Evolutionary conservation across 2,888 invertebrate species (phyloP).

Genomic region (Dicyrtomina minuta): DNA sequence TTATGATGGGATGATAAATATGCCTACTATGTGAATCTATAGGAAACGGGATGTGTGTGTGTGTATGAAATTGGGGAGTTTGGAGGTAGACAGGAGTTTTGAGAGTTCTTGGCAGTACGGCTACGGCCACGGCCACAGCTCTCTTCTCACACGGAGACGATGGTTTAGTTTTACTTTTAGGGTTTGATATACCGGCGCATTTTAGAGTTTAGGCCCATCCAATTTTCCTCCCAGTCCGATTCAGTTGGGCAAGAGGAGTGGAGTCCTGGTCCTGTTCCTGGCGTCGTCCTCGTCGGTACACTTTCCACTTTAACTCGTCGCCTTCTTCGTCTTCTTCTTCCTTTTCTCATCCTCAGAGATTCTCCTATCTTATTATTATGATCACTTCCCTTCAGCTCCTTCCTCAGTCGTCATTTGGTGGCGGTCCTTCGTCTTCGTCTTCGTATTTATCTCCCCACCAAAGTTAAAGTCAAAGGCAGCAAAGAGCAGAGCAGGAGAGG

Average conservation of each 20-base stretch:
- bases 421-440: not conserved
- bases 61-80: too few species aligned
- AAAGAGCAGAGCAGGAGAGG: too few species aligned
- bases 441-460: conserved; percentile 9
- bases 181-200: conserved; percentile 18
- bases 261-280: not conserved
- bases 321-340: not conserved
- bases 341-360: too few species aligned
- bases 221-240: conserved; percentile 25
- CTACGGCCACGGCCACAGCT: not conserved
- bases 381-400: not conserved
- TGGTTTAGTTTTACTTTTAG: not conserved
- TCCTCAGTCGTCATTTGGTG: too few species aligned
- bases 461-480: not conserved
- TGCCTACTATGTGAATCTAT: too few species aligned
- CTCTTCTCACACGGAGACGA: not conserved
- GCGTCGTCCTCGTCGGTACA: not conserved
- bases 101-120: too few species aligned
- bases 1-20: too few species aligned
- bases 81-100: too few species aligned
- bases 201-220: conserved; percentile 20
- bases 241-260: not conserved
- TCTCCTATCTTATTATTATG: not conserved
- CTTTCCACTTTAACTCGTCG: not conserved
- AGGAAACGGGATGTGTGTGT: too few species aligned